Evolutionary conservation across 2,113 vertebrate species (phyloP).

Genomic region (Macquaria australasica): DNA sequence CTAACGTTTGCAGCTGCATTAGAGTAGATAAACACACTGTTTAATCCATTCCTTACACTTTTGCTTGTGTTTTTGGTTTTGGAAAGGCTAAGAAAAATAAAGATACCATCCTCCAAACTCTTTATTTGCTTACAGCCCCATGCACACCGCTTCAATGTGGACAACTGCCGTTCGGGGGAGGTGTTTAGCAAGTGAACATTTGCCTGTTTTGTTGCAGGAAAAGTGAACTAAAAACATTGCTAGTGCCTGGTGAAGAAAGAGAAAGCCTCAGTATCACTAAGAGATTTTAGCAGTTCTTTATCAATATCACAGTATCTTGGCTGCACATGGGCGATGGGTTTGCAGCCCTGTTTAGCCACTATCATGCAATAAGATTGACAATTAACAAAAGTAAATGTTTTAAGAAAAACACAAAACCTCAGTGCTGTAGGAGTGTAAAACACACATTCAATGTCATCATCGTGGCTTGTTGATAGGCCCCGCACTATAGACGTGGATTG

Average conservation of each 20-base stretch:
- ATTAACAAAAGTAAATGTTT: neutral
- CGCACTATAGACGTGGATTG: slow-evolving; percentile 52
- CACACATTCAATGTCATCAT: slow-evolving; percentile 14
- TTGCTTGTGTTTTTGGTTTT: neutral
- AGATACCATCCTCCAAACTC: neutral
- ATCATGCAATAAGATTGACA: neutral
- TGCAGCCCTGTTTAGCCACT: neutral
- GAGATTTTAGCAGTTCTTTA: neutral
- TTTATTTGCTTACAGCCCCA: neutral
- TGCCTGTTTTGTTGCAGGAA: neutral
- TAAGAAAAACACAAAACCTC: neutral
- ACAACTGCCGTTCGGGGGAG: neutral
- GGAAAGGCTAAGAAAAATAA: neutral
- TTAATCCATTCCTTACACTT: neutral
- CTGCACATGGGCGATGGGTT: neutral
- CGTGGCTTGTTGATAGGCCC: neutral
- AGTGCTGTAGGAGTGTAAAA: slow-evolving; percentile 15
- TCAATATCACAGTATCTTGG: neutral
- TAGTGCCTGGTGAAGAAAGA: neutral
- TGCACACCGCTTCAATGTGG: neutral
- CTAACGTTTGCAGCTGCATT: neutral
- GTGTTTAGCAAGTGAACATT: no score
- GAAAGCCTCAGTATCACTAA: neutral
- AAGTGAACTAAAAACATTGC: neutral
- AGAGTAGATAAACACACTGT: no score